Base-by-base conservation (phyloP, 1,140 invertebrate species). In the Drosophila lacertosa region DNA sequence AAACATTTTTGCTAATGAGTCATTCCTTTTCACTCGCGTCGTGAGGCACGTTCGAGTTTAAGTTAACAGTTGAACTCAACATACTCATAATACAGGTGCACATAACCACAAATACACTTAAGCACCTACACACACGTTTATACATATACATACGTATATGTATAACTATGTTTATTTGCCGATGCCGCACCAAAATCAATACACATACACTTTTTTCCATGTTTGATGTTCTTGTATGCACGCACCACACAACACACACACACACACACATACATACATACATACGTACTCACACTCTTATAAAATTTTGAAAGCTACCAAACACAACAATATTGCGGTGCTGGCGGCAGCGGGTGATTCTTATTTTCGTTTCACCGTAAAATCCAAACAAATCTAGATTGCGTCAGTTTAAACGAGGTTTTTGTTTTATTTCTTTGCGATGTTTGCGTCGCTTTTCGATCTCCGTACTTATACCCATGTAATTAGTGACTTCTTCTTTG, bases 381-480 rank as follows among this genome's bases (percentile, higher is more conserved):
- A 60, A 77, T 77, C 75, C 74, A 58, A 76, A 67, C 45, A 66
- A 54, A 77, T 72, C 75, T 77, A 74, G 75, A 77, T 77, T 72
- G 45, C 37, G 68, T 67, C 62, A 51, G 75, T 67, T 40, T 15
- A 6, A 72, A 32, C 74, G 44, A 77, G 54, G 35, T 55, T 40
- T 51, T 57, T 33, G 32, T 63, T 39, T 48, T 58, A 26, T 59
- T 51, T 11, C 10, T 53, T 40, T 60, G 42, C 22, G 66, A 69
- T 65, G 26, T 32, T 47, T 35, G 58, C 22, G 40, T 47, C n/a
- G 20, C 39, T 13, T 26, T 50, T 65, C 20, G 37, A 29, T 62
- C 22, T 47, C 13, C 47, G 5, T 22, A 24, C 42, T 39, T 24
- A 20, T 67, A 59, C 48, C 15, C 22, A 58, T 73, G 57, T 68